These are phyloP conservation scores for Hyalella azteca DNA, from an alignment of 2,888 invertebrate genomes.

Conservation along the genomic window DNA sequence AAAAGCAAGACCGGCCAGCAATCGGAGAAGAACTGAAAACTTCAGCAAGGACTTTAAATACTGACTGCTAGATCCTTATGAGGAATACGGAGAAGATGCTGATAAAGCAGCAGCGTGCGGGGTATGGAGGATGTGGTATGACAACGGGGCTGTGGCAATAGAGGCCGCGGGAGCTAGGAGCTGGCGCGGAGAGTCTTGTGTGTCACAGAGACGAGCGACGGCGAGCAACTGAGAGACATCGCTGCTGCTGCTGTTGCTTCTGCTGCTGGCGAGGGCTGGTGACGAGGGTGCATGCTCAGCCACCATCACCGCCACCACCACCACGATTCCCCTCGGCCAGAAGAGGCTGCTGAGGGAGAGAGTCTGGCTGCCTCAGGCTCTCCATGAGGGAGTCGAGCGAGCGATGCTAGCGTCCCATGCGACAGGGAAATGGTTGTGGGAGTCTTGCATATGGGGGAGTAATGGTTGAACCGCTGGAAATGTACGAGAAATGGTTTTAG, in stretches of 20 bases:
- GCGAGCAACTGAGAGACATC: constrained; percentile 30
- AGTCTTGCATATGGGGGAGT: background rate
- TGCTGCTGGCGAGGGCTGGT: constrained; percentile 1
- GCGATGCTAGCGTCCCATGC: background rate
- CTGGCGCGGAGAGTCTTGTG: constrained; percentile 4
- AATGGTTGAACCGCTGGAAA: background rate
- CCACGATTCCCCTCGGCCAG: background rate
- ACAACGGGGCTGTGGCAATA: constrained; percentile 26
- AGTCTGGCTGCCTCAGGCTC: background rate
- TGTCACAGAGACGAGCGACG: constrained; percentile 18
- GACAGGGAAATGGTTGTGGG: background rate
- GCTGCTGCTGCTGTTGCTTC: constrained; percentile 6
- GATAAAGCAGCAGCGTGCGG: no score
- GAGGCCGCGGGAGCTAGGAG: background rate
- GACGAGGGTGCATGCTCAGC: background rate
- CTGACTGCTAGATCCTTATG: no score
- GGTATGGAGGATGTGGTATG: no score
- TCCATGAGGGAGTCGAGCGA: background rate
- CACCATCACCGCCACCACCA: background rate
- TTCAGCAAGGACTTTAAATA: no score
- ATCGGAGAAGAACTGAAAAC: no score
- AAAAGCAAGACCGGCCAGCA: constrained; percentile 17
- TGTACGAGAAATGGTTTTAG: background rate
- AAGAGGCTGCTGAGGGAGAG: constrained; percentile 21
- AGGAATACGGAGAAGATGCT: no score